These are phyloP conservation scores for Drosophila subquinaria DNA, from an alignment of 2,888 invertebrate genomes.

Conservation along the genomic window DNA sequence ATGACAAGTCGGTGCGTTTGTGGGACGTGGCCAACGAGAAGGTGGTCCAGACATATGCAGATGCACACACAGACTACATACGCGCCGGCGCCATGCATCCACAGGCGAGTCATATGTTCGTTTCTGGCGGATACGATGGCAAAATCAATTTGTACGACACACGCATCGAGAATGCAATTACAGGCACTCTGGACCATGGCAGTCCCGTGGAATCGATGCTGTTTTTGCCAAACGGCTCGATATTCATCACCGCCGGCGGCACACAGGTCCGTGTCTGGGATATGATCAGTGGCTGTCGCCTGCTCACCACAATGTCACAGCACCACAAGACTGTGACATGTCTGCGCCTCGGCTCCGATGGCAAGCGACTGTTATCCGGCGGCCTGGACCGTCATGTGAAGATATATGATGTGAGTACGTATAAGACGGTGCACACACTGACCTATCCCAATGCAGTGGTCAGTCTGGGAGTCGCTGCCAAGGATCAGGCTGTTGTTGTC, in stretches of 20 bases:
- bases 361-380: constrained; percentile 93
- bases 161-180: constrained; percentile 88
- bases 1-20: constrained; percentile 94
- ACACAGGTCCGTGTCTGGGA: constrained; percentile 98
- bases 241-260: constrained; percentile 96
- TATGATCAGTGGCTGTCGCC: constrained; percentile 91
- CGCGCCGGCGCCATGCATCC: constrained; percentile 93
- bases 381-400: constrained; percentile 97
- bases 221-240: constrained; percentile 94
- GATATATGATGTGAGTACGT: constrained; percentile 94
- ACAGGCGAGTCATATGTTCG: constrained; percentile 90
- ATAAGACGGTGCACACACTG: constrained; percentile 94
- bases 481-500: constrained; percentile 94
- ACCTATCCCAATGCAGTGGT: constrained; percentile 96
- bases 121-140: constrained; percentile 96
- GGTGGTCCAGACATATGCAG: constrained; percentile 88
- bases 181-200: constrained; percentile 92
- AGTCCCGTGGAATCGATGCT: constrained; percentile 95
- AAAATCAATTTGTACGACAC: constrained; percentile 95
- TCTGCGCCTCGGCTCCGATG: constrained; percentile 92
- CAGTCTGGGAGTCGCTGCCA: constrained; percentile 91
- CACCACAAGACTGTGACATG: constrained; percentile 98
- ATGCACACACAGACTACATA: constrained; percentile 91
- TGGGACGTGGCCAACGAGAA: constrained; percentile 97
- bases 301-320: constrained; percentile 93